Evolutionary conservation across 1,140 invertebrate genomes (phyloP).

Genomic region (Conus betulinus): DNA sequence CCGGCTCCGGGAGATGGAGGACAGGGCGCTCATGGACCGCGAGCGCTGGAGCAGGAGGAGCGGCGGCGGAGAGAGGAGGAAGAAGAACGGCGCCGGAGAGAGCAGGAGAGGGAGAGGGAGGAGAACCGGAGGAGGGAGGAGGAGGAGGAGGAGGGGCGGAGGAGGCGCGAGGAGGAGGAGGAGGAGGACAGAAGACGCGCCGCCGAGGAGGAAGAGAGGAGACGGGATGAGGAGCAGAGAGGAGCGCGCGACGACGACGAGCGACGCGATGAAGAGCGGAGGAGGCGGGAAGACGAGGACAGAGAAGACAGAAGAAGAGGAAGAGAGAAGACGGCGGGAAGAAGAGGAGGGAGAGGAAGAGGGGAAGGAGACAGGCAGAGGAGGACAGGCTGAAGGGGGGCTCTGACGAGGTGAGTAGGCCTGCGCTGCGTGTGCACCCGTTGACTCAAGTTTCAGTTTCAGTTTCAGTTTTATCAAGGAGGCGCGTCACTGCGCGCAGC

Average conservation of each 20-base stretch:
- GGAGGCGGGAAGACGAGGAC: slow-evolving; percentile 43
- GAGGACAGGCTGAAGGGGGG: slow-evolving; percentile 2
- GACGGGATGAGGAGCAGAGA: slow-evolving; percentile 21
- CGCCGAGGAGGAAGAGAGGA: slow-evolving; percentile 18
- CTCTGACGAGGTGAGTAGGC: background rate
- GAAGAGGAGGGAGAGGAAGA: slow-evolving; percentile 29
- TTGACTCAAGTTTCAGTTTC: no score
- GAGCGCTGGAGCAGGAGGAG: slow-evolving; percentile 57
- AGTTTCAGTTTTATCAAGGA: no score
- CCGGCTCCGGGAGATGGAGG: slow-evolving; percentile 44
- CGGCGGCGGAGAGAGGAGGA: slow-evolving; percentile 45
- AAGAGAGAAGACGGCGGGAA: slow-evolving; percentile 25
- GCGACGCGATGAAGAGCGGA: slow-evolving; percentile 37
- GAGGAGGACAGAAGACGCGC: slow-evolving; percentile 33
- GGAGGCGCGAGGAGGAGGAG: slow-evolving; percentile 46
- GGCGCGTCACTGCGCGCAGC: no score
- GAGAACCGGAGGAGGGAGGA: slow-evolving; percentile 29
- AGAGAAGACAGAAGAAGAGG: slow-evolving; percentile 51
- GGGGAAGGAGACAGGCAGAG: slow-evolving; percentile 9
- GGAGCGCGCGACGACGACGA: slow-evolving; percentile 25
- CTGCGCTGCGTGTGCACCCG: no score
- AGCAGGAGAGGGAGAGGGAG: slow-evolving; percentile 51
- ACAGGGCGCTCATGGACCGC: slow-evolving; percentile 38
- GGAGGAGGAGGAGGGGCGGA: slow-evolving; percentile 42
- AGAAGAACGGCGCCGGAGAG: slow-evolving; percentile 44